A percentile compares a stretch with the other conserved stretches of the same genome.
phyloP scores from a whole-genome alignment of 2,113 vertebrate genomes.

The Grantiella picta region DNA sequence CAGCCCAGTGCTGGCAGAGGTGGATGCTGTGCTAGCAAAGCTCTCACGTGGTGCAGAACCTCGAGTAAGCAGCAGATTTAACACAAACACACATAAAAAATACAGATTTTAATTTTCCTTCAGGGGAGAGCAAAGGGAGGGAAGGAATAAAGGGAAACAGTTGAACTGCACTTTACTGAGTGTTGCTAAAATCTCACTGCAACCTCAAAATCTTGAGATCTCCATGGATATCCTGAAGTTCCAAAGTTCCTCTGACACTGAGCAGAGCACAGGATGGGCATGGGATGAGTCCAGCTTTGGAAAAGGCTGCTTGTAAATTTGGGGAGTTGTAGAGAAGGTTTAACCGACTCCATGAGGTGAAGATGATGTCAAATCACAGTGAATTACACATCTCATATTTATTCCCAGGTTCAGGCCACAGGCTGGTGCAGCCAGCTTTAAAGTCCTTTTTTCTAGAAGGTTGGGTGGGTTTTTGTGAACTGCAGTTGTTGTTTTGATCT shows the following conservation, averaged over 20 bases:
- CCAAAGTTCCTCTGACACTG: rapidly evolving
- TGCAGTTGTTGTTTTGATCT: neutral
- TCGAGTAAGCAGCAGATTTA: rapidly evolving
- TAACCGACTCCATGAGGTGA: neutral
- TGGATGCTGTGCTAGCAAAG: neutral
- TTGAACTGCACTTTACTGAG: neutral
- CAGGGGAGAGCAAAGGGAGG: neutral
- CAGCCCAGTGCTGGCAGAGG: neutral
- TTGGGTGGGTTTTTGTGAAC: rapidly evolving
- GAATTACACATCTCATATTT: rapidly evolving
- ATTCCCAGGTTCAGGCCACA: neutral
- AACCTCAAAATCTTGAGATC: neutral
- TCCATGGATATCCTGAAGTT: rapidly evolving
- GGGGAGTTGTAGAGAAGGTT: neutral
- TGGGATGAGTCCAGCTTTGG: neutral
- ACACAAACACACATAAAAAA: neutral
- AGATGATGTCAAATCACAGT: too few relatives aligned
- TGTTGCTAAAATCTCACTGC: neutral
- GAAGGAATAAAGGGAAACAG: neutral
- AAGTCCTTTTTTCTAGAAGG: neutral
- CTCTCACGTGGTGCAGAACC: neutral
- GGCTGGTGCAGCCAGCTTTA: rapidly evolving
- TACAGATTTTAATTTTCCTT: neutral
- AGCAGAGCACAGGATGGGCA: rapidly evolving
- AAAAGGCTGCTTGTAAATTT: neutral